These are phyloP conservation scores for Dasypolia templi DNA, from an alignment of 2,888 invertebrate genomes.

Conservation along the genomic window DNA sequence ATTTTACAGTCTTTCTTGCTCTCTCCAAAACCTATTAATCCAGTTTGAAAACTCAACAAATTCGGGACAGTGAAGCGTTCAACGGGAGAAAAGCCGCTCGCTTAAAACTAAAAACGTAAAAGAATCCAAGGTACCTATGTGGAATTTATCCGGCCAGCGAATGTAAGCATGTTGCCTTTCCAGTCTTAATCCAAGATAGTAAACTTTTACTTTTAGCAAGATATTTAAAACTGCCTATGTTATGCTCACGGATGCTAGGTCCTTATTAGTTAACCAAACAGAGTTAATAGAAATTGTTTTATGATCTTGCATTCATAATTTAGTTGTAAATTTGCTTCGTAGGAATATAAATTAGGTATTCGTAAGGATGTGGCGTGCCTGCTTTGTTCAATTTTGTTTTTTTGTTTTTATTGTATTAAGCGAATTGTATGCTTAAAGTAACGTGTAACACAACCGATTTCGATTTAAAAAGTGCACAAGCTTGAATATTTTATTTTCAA, in stretches of 20 bases:
- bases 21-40: constrained; percentile 11
- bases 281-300: constrained; percentile 32
- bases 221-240: constrained; percentile 41
- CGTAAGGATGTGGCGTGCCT: too few relatives aligned
- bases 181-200: constrained; percentile 51
- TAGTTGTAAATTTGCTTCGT: constrained; percentile 1
- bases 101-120: constrained; percentile 42
- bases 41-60: constrained; percentile 13
- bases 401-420: too few relatives aligned
- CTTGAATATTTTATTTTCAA: background rate
- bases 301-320: constrained; percentile 11
- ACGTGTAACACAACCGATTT: background rate
- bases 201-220: constrained; percentile 57
- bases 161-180: constrained; percentile 35
- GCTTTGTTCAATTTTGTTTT: too few relatives aligned
- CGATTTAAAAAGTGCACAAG: background rate
- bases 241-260: constrained; percentile 28
- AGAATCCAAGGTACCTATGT: constrained; percentile 54
- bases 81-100: constrained; percentile 26
- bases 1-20: constrained; percentile 5
- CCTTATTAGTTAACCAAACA: constrained; percentile 29
- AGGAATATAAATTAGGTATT: too few relatives aligned
- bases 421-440: too few relatives aligned
- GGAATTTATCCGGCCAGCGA: constrained; percentile 57
- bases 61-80: background rate